Conservation (phyloP, 2,888 invertebrate genomes). For the Mayetiola destructor region DNA sequence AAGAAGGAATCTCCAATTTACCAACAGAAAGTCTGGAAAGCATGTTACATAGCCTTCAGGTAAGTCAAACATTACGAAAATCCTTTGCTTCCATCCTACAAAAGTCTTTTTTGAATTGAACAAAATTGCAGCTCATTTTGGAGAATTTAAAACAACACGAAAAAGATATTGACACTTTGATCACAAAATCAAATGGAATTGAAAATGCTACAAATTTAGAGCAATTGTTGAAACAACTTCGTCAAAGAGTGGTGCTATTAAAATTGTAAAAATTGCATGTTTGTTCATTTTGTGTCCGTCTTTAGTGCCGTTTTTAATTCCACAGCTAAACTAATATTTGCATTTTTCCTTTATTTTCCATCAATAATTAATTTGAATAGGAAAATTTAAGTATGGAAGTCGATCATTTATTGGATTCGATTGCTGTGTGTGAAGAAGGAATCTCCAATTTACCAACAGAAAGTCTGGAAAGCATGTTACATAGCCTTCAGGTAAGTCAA, state of each 20-base stretch:
- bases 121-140: constrained; percentile 51
- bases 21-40: constrained; percentile 55
- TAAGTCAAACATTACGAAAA: constrained; percentile 36
- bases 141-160: constrained; percentile 54
- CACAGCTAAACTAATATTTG: neutral
- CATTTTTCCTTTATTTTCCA: neutral
- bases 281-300: neutral
- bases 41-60: constrained; percentile 57
- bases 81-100: neutral
- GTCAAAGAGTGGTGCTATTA: neutral
- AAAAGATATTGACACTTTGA: constrained; percentile 47
- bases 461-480: constrained; percentile 56
- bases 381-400: constrained; percentile 51
- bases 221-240: too few relatives aligned
- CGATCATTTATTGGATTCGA: constrained; percentile 51
- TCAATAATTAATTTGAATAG: constrained; percentile 26
- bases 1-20: constrained; percentile 50
- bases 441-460: constrained; percentile 53
- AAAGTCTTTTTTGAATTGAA: neutral
- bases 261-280: neutral
- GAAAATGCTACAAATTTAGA: constrained; percentile 46
- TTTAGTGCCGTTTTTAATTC: too few relatives aligned
- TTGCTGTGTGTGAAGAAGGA: constrained; percentile 50
- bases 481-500: constrained; percentile 53
- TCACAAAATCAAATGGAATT: constrained; percentile 45